phyloP scores from a whole-genome alignment of 2,113 vertebrate genomes.

The Dendrocopos noguchii region DNA sequence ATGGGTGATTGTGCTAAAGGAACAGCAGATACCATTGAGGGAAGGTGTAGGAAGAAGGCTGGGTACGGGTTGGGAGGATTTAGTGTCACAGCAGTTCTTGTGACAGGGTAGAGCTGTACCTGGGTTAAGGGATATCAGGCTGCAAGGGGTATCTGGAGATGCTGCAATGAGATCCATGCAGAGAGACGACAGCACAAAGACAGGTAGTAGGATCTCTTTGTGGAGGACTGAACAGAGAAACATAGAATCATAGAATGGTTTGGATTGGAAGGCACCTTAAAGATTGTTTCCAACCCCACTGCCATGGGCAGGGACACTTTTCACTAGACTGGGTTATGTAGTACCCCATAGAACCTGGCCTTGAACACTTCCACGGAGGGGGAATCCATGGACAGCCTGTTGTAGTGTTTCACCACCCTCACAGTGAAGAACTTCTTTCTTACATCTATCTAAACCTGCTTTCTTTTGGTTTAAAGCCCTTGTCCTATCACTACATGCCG shows the following conservation, averaged over 20 bases:
- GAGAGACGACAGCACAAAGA: background rate
- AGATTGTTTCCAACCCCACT: background rate
- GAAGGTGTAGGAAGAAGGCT: background rate
- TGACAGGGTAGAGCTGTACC: background rate
- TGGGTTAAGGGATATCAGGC: background rate
- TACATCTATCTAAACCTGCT: background rate
- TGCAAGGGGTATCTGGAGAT: background rate
- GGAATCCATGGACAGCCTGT: background rate
- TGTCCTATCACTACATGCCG: background rate
- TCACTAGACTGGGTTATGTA: background rate
- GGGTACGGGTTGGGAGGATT: background rate
- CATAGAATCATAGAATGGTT: background rate
- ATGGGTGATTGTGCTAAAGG: background rate
- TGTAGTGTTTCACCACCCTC: background rate
- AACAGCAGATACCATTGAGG: background rate
- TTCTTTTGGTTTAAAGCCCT: background rate
- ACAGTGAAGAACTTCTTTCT: background rate
- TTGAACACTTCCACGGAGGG: background rate
- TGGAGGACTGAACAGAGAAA: background rate
- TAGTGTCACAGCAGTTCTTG: fast-evolving
- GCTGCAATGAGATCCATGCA: background rate
- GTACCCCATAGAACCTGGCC: background rate
- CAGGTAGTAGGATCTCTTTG: background rate
- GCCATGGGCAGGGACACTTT: background rate
- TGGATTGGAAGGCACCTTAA: background rate